phyloP scores from a whole-genome alignment of 2,888 invertebrate species.

The Gryllus longicercus region DNA sequence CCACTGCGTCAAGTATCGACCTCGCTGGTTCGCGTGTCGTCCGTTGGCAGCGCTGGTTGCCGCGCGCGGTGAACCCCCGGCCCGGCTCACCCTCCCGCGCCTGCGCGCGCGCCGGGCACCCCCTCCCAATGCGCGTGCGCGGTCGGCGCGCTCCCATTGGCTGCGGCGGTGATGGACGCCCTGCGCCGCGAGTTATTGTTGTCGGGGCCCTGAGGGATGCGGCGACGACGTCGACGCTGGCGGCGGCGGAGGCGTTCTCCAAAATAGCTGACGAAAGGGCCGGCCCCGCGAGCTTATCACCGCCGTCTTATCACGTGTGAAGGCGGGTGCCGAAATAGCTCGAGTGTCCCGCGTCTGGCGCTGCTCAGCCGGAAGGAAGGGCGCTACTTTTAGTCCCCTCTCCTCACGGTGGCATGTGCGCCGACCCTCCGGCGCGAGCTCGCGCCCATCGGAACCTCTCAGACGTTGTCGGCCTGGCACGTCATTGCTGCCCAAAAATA shows the following conservation, averaged over 20 bases:
- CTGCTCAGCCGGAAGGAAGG: not conserved
- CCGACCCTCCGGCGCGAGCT: too few species aligned
- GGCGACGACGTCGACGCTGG: not conserved
- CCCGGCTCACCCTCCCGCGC: not conserved
- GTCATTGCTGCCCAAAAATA: too few species aligned
- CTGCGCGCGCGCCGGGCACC: not conserved
- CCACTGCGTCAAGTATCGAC: not conserved
- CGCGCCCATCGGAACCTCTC: too few species aligned
- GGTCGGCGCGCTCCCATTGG: not conserved
- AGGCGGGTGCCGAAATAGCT: not conserved
- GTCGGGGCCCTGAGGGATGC: constrained; percentile 1
- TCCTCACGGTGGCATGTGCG: too few species aligned
- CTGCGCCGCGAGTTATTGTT: constrained; percentile 17
- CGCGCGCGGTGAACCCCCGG: not conserved
- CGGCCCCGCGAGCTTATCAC: not conserved
- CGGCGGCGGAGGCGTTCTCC: not conserved
- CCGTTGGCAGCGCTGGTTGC: not conserved
- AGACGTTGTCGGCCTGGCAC: too few species aligned
- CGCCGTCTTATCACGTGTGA: not conserved
- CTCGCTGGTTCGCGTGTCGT: not conserved
- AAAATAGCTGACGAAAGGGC: not conserved
- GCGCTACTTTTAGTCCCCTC: not conserved
- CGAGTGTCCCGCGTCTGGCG: not conserved
- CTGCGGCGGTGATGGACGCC: not conserved
- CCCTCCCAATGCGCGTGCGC: not conserved